Evolutionary conservation across 2,888 invertebrate species (phyloP), one percentile per base, ranked within the genome.

Genomic region (Phrixothrix hirtus): DNA sequence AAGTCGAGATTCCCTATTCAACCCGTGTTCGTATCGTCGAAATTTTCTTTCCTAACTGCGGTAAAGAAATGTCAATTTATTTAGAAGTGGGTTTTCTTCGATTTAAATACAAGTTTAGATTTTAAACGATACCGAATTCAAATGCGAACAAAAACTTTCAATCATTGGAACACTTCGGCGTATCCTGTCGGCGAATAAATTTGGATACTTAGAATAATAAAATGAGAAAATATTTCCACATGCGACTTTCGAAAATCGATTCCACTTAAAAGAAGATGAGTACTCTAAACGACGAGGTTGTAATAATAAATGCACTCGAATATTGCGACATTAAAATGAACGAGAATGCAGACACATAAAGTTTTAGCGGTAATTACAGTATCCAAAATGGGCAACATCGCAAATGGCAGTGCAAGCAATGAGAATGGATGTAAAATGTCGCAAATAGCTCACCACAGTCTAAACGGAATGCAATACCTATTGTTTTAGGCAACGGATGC

Each of bases 61-160:
- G 38, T 13, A 32, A 25, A 36, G 38, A 38, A 37, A 38, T n/a
- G 46, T 21, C 46, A 46, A 38, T 32, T 38, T 30, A 38, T 21
- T 36, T 36, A 36, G 36, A 36, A 16, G 10, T 11, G 36, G 36
- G 36, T 36, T 17, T 36, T 17, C 25, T n/a, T 36, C 17, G 36
- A 36, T 36, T 36, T 36, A 36, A 36, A 16, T 9, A 25, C n/a
- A 17, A 9, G 11, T 36, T 36, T 36, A 25, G 25, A 25, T 15
- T 36, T 36, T 36, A 36, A 36, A 36, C 36, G 36, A 17, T 21
- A 21, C 17, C 21, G 36, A 2, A 36, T 36, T 36, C 11, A 36
- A 36, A 36, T 25, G 11, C 36, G 36, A 21, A 21, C 21, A 21
- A 21, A 21, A 21, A 21, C 7, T 21, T 3, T 21, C n/a, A n/a